Evolutionary conservation across 1,140 invertebrate genomes (phyloP).

Genomic region (Cecropterus lyciades): DNA sequence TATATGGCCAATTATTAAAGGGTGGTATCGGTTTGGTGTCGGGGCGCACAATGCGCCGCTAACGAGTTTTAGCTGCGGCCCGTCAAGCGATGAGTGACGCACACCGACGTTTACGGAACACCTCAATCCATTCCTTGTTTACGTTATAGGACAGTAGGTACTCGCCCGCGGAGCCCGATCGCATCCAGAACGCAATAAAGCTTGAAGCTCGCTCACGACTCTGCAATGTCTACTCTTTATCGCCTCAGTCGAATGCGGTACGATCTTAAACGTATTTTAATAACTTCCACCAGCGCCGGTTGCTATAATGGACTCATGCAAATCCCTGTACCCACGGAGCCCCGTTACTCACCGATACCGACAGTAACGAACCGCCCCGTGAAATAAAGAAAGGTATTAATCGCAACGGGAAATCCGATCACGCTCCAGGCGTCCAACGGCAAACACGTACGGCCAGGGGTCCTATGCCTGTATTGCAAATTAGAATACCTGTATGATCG

Average conservation of each 20-base stretch:
- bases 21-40: constrained; percentile 46
- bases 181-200: constrained; percentile 70
- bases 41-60: constrained; percentile 54
- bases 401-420: constrained; percentile 73
- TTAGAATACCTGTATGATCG: constrained; percentile 30
- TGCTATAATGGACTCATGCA: constrained; percentile 71
- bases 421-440: constrained; percentile 40
- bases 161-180: constrained; percentile 55
- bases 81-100: constrained; percentile 41
- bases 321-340: constrained; percentile 61
- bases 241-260: constrained; percentile 61
- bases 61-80: constrained; percentile 55
- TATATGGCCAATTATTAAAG: constrained; percentile 52
- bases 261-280: constrained; percentile 77
- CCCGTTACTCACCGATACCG: constrained; percentile 68
- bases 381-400: constrained; percentile 75
- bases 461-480: constrained; percentile 30
- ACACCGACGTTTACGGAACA: constrained; percentile 48
- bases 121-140: constrained; percentile 65
- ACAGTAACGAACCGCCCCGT: constrained; percentile 60
- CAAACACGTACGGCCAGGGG: constrained; percentile 25
- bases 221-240: constrained; percentile 71
- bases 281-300: constrained; percentile 66
- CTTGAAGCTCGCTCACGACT: constrained; percentile 72
- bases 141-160: constrained; percentile 45